A percentile compares a stretch with the other conserved stretches of the same genome.
Evolutionary conservation across 2,113 vertebrate species (phyloP).

Genomic region (Lasiurus borealis): DNA sequence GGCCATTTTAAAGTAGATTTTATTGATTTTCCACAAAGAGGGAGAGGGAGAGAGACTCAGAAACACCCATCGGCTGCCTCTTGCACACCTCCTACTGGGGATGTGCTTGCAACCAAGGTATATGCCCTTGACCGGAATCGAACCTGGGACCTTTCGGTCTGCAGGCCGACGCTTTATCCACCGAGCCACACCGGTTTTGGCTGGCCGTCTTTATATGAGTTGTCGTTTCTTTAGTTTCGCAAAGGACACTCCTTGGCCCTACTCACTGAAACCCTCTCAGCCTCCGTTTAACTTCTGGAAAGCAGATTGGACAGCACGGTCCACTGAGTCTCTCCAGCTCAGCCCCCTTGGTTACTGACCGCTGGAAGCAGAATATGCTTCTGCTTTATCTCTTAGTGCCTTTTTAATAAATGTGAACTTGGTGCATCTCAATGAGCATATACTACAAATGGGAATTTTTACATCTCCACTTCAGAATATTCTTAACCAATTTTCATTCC

Average conservation of each 20-base stretch:
- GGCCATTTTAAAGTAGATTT: too few relatives aligned
- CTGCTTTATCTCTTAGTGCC: background rate
- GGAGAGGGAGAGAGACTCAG: too few relatives aligned
- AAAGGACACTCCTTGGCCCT: background rate
- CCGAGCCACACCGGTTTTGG: background rate
- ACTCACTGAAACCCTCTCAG: slow-evolving; percentile 1
- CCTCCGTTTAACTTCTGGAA: slow-evolving; percentile 34
- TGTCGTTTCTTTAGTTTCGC: slow-evolving; percentile 32
- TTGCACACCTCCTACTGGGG: too few relatives aligned
- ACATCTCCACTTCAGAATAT: slow-evolving; percentile 52
- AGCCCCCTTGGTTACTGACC: background rate
- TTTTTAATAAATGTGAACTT: background rate
- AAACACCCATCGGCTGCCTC: too few relatives aligned
- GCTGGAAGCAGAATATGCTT: background rate
- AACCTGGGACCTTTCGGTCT: too few relatives aligned
- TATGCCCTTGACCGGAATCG: too few relatives aligned
- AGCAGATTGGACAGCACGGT: slow-evolving; percentile 7
- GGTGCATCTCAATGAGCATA: background rate
- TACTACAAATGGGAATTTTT: background rate
- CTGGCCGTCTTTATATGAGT: background rate
- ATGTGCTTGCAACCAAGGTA: too few relatives aligned
- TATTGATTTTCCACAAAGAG: too few relatives aligned
- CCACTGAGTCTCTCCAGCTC: background rate
- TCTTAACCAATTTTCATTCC: slow-evolving; percentile 43
- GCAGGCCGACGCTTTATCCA: too few relatives aligned